These are phyloP conservation scores for Leptodactylus fuscus DNA, from an alignment of 2,113 vertebrate species.

Conservation along the genomic window DNA sequence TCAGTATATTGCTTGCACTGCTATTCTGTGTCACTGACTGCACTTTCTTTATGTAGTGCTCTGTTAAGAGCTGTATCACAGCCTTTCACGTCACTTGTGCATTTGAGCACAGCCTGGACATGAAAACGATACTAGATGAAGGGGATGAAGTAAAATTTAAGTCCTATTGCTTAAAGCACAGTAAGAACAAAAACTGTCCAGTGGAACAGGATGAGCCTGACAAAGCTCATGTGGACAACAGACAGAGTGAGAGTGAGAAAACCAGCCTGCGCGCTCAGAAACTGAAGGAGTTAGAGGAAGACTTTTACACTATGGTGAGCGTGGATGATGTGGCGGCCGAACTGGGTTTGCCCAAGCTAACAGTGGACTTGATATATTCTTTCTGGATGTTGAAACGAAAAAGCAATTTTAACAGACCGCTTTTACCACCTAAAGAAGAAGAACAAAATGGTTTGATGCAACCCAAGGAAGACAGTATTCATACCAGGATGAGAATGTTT, in stretches of 20 bases:
- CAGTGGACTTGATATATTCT: conserved; percentile 93
- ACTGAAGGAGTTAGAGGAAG: conserved; percentile 92
- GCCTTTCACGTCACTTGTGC: conserved; percentile 99
- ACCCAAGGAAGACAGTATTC: conserved; percentile 94
- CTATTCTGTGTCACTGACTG: conserved; percentile 23
- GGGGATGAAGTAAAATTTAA: conserved; percentile 98
- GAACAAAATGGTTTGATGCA: conserved; percentile 89
- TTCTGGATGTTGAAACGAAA: conserved; percentile 98
- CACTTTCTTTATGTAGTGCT: conserved; percentile 81
- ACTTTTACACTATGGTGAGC: conserved; percentile 88
- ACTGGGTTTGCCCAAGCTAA: conserved; percentile 78
- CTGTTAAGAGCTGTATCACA: conserved; percentile 95
- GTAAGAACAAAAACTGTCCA: conserved; percentile 82
- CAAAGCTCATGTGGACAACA: conserved; percentile 79
- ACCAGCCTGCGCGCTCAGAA: conserved; percentile 89
- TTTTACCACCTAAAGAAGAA: conserved; percentile 92
- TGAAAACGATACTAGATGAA: conserved; percentile 97
- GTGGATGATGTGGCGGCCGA: conserved; percentile 83
- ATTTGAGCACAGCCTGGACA: conserved; percentile 96
- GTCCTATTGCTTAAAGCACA: conserved; percentile 96
- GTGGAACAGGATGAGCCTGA: conserved; percentile 72
- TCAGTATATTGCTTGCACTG: not conserved
- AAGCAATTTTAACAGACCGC: conserved; percentile 91
- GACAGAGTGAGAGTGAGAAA: conserved; percentile 84
- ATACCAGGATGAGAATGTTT: conserved; percentile 98